phyloP scores from a whole-genome alignment of 2,113 vertebrate species.

The Rhipidura dahli region DNA sequence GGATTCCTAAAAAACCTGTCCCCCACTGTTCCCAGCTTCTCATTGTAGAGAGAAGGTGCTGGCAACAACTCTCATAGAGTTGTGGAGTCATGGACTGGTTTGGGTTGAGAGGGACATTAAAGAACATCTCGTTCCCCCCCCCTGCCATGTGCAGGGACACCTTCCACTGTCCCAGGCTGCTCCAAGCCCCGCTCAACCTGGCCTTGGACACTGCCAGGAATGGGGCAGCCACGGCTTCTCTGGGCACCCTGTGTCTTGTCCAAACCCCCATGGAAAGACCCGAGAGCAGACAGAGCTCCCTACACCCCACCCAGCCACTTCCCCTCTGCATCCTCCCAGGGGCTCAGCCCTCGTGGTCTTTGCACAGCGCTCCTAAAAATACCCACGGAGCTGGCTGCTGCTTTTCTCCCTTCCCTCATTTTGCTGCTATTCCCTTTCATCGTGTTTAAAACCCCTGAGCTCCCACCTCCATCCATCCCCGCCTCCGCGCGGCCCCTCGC shows the following conservation, averaged over 20 bases:
- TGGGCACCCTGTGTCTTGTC: not conserved
- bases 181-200: not conserved
- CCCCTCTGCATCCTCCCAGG: not conserved
- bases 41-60: not conserved
- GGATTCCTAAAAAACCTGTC: not conserved
- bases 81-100: no score
- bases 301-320: not conserved
- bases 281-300: not conserved
- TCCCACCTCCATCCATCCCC: not conserved
- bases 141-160: not conserved
- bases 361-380: not conserved
- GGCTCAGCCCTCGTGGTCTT: not conserved
- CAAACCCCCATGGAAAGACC: not conserved
- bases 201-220: not conserved
- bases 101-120: not conserved
- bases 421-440: conserved; percentile 3
- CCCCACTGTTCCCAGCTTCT: not conserved
- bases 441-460: not conserved
- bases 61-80: not conserved
- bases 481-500: conserved; percentile 21
- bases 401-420: not conserved
- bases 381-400: not conserved
- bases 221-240: not conserved
- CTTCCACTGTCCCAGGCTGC: accelerated
- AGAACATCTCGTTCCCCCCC: accelerated